Evolutionary conservation across 92 coral and sea anemone genomes (phyloP).

Genomic region (Palythoa grandis): DNA sequence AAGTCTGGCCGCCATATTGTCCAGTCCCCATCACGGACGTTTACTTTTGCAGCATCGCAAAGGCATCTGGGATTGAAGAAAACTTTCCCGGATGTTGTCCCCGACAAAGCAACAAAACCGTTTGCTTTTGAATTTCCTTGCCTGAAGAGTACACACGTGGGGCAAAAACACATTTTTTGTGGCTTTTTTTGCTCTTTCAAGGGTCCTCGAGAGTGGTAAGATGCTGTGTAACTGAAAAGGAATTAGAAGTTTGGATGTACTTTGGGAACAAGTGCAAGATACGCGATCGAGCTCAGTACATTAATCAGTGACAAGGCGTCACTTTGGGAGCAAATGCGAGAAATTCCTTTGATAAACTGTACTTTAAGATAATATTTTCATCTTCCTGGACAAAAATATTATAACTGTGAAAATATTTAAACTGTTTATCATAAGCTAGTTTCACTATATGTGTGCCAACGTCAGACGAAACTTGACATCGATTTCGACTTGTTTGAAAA

Average conservation of each 20-base stretch:
- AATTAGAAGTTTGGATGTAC: background rate
- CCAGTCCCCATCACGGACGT: slow-evolving; percentile 40
- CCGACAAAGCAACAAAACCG: slow-evolving; percentile 55
- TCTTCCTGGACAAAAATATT: background rate
- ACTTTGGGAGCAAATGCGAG: slow-evolving; percentile 4
- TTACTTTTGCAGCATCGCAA: background rate
- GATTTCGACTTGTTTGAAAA: background rate
- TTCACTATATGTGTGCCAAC: slow-evolving; percentile 3
- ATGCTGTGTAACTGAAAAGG: background rate
- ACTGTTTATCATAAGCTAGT: background rate
- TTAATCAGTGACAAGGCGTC: slow-evolving; percentile 2
- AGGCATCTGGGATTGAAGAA: slow-evolving; percentile 15
- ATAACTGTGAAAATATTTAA: background rate
- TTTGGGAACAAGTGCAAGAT: background rate
- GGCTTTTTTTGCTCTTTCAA: slow-evolving; percentile 13
- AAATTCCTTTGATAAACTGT: background rate
- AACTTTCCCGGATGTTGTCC: slow-evolving; percentile 59
- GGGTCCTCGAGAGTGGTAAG: background rate
- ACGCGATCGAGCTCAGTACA: slow-evolving; percentile 24
- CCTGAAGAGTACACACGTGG: slow-evolving; percentile 56
- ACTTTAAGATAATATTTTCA: background rate
- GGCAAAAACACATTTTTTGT: slow-evolving; percentile 34
- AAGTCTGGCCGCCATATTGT: background rate
- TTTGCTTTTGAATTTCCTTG: slow-evolving; percentile 61
- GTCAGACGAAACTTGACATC: slow-evolving; percentile 20